Percentiles rank a stretch among this genome's conserved stretches.
phyloP scores from a whole-genome alignment of 2,113 vertebrate genomes.

The Xenotilapia caudafasciata region DNA sequence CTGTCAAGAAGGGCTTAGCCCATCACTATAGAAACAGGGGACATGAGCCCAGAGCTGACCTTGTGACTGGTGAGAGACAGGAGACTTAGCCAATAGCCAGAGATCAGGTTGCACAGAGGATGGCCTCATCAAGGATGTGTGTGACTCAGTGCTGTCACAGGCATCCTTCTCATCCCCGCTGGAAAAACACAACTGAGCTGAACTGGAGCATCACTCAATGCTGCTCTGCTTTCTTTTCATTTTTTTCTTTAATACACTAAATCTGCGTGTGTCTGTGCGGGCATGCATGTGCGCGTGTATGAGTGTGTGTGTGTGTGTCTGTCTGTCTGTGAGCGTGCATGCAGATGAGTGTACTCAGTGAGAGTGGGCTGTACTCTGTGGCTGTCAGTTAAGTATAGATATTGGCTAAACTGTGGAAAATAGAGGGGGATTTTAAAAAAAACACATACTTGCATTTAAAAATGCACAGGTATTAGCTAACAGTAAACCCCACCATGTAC shows the following conservation, averaged over 20 bases:
- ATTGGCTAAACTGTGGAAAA: slow-evolving; percentile 56
- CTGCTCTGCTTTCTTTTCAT: slow-evolving; percentile 24
- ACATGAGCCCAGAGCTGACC: slow-evolving; percentile 55
- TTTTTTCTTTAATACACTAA: slow-evolving; percentile 17
- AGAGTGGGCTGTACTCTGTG: slow-evolving; percentile 53
- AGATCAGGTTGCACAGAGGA: slow-evolving; percentile 64
- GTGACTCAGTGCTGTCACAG: slow-evolving; percentile 58
- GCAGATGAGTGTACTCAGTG: slow-evolving; percentile 55
- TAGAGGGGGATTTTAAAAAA: slow-evolving; percentile 4
- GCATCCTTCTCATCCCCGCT: slow-evolving; percentile 48
- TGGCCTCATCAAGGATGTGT: slow-evolving; percentile 38
- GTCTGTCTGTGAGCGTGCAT: slow-evolving; percentile 48
- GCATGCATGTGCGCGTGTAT: not conserved
- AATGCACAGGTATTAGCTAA: slow-evolving; percentile 62
- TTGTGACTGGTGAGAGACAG: slow-evolving; percentile 56
- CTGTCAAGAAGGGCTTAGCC: slow-evolving; percentile 38
- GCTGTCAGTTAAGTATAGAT: slow-evolving; percentile 35
- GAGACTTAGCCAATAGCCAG: slow-evolving; percentile 51
- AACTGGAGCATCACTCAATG: slow-evolving; percentile 51
- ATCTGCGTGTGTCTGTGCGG: slow-evolving; percentile 17
- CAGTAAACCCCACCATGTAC: slow-evolving; percentile 71
- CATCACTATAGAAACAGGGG: slow-evolving; percentile 53
- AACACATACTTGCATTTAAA: slow-evolving; percentile 67
- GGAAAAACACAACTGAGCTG: slow-evolving; percentile 49
- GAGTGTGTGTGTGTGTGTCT: not conserved